Percentiles rank a stretch among this genome's conserved stretches.
These are phyloP conservation scores for Bibio marci DNA, from an alignment of 2,888 invertebrate species.

Conservation along the genomic window DNA sequence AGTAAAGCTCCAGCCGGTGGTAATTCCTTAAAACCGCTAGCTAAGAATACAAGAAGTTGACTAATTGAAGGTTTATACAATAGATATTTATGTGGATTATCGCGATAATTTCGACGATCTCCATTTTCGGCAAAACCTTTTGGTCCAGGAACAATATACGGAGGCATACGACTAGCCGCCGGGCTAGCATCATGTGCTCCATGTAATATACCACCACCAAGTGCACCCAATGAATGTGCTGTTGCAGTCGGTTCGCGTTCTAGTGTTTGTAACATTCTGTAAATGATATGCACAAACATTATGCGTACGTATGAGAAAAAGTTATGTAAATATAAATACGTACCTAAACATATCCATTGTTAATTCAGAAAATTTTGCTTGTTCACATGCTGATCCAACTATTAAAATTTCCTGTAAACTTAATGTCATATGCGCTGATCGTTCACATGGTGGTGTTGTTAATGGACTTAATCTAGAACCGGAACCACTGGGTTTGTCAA, in stretches of 20 bases:
- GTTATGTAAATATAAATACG: slow-evolving; percentile 8
- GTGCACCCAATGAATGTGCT: slow-evolving; percentile 43
- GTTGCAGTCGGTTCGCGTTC: slow-evolving; percentile 84
- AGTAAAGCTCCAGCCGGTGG: slow-evolving; percentile 80
- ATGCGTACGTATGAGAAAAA: neutral
- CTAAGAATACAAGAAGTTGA: slow-evolving; percentile 83
- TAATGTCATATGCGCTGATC: slow-evolving; percentile 69
- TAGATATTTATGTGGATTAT: slow-evolving; percentile 93
- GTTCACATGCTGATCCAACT: slow-evolving; percentile 82
- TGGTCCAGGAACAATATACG: slow-evolving; percentile 33
- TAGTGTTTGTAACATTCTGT: slow-evolving; percentile 80
- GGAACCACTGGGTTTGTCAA: slow-evolving; percentile 25
- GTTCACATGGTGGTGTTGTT: slow-evolving; percentile 76
- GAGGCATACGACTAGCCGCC: slow-evolving; percentile 31
- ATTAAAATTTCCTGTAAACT: slow-evolving; percentile 86
- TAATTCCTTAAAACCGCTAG: slow-evolving; percentile 83
- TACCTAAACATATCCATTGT: slow-evolving; percentile 87
- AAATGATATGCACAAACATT: neutral
- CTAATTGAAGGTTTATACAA: slow-evolving; percentile 88
- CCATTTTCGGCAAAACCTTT: slow-evolving; percentile 53
- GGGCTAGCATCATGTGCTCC: slow-evolving; percentile 30
- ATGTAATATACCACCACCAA: slow-evolving; percentile 30
- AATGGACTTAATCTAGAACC: slow-evolving; percentile 57
- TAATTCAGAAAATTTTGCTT: slow-evolving; percentile 90
- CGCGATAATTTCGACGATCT: slow-evolving; percentile 47